phyloP scores from a whole-genome alignment of 2,888 invertebrate species.

The Conomelus anceps region DNA sequence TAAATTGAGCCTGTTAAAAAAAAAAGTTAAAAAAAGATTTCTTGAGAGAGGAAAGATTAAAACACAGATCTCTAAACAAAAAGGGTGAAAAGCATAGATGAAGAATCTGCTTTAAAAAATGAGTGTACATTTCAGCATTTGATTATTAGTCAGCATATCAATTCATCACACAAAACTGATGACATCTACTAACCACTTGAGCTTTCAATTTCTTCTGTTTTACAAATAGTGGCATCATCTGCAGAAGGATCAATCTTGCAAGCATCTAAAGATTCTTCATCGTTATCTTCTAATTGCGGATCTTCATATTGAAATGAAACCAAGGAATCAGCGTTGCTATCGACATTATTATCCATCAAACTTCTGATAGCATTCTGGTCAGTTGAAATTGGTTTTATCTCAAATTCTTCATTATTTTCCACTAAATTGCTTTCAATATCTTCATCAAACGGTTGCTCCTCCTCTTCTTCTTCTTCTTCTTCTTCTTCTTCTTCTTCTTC shows the following conservation, averaged over 20 bases:
- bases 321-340: neutral
- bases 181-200: neutral
- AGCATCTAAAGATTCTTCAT: too few relatives aligned
- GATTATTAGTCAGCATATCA: neutral
- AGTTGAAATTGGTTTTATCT: neutral
- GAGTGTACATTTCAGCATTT: neutral
- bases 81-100: too few relatives aligned
- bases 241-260: neutral
- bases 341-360: neutral
- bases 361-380: neutral
- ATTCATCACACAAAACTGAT: neutral
- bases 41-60: too few relatives aligned
- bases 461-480: neutral
- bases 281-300: neutral
- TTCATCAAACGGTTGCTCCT: neutral
- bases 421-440: neutral
- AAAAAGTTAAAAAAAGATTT: neutral
- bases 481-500: neutral
- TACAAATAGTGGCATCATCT: neutral
- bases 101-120: too few relatives aligned
- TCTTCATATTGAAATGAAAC: neutral
- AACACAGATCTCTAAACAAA: too few relatives aligned
- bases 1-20: neutral
- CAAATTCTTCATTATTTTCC: neutral
- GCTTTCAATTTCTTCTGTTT: neutral